Evolutionary conservation across 1,140 invertebrate species (phyloP), one percentile per base, ranked within the genome.

Genomic region (Aleiodes sp.): DNA sequence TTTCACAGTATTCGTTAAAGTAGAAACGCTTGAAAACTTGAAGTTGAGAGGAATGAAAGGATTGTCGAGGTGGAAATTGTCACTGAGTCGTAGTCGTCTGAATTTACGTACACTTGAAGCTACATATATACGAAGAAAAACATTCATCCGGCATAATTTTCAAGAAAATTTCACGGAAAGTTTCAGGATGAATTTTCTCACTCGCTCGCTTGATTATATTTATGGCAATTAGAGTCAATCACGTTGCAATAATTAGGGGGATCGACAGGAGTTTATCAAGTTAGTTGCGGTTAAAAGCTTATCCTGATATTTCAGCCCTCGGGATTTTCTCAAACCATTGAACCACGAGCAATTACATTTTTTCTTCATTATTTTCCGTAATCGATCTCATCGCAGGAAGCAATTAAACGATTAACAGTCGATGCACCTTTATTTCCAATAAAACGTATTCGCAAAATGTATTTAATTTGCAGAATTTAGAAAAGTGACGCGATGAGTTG

Each of bases 41-140:
- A 24, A 37, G 16, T 39, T 24, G 12, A 37, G 46, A 14, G 56
- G 31, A 41, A 60, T 35, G 56, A 35, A 29, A 35, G 35, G 41
- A 56, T 60, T 35, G 65, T 57, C 65, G 33, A 33, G 46, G 19
- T 33, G 46, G 43, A 66, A 66, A 66, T 66, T 66, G 65, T 57
- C 65, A 65, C 64, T 52, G 28, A 56, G 43, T 56, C 21, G 65
- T 57, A 43, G 43, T 65, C 64, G 39, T 64, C 3, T 64, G 12
- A 41, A 41, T 12, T 41, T 26, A 14, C 14, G 12, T 64, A 14
- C 10, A 16, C 16, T 7, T 46, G 10, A n/a, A 14, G 28, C 9
- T 43, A 21, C 10, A 46, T 46, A n/a, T 35, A 12, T 35, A 35
- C 3, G 19, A 57, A 24, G 33, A 62, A 37, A 62, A 62, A 62